Conservation (phyloP, 2,888 invertebrate genomes). For the Pyrrhosoma nymphula region DNA sequence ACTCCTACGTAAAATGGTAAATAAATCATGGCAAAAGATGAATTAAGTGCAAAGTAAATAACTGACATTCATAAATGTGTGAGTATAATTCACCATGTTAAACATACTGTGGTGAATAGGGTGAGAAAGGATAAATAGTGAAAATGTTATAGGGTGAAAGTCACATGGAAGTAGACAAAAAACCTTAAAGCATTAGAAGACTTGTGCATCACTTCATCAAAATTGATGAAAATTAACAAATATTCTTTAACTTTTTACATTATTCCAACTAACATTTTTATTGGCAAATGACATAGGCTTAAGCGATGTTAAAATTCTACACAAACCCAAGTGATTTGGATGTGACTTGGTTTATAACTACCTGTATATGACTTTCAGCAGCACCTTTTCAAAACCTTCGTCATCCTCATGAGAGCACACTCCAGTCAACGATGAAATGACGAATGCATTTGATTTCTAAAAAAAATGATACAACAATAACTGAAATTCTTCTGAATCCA, state of each 20-base stretch:
- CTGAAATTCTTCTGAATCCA: neutral
- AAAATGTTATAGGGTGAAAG: neutral
- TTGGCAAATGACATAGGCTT: neutral
- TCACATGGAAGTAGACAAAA: neutral
- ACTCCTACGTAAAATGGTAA: neutral
- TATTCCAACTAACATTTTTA: neutral
- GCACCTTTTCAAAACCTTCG: neutral
- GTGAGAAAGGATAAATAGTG: neutral
- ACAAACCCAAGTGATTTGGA: neutral
- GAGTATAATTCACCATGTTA: neutral
- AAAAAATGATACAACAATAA: neutral
- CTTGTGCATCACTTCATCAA: neutral
- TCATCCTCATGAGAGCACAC: neutral
- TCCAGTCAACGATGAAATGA: neutral
- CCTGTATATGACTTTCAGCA: neutral
- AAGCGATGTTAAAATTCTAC: neutral
- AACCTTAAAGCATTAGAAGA: neutral
- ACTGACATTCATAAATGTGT: neutral
- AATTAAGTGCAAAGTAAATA: neutral
- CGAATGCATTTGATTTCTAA: slow-evolving; percentile 12
- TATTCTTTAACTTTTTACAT: neutral
- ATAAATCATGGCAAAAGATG: neutral
- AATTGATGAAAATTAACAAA: neutral
- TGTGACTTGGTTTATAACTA: neutral
- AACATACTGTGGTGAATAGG: neutral